phyloP scores from a whole-genome alignment of 2,797 vertebrate species.

The Aldrovandia affinis region DNA sequence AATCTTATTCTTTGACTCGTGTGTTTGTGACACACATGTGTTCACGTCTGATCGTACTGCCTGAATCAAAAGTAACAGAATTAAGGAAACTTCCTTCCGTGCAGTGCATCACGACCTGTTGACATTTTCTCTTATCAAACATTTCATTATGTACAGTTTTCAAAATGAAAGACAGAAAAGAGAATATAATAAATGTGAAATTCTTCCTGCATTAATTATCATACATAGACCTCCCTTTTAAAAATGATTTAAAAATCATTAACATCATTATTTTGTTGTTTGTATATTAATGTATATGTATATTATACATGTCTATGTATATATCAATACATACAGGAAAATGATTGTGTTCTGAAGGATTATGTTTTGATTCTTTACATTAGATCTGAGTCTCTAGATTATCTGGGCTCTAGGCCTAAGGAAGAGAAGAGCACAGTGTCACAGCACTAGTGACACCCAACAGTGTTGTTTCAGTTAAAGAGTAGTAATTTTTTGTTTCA shows the following conservation, averaged over 20 bases:
- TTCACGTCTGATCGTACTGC: not conserved
- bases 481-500: not conserved
- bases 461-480: constrained; percentile 21
- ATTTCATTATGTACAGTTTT: not conserved
- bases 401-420: not conserved
- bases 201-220: not conserved
- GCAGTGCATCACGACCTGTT: not conserved
- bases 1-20: not conserved
- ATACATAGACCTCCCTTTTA: too few species aligned
- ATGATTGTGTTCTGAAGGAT: not conserved
- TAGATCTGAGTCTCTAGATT: constrained; percentile 18
- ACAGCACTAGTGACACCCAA: constrained; percentile 30
- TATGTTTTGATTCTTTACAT: constrained; percentile 22
- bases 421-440: constrained; percentile 24
- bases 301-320: not conserved
- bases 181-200: not conserved
- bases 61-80: not conserved
- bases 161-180: not conserved
- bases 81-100: too few species aligned
- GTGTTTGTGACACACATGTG: not conserved
- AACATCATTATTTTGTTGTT: not conserved
- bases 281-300: not conserved
- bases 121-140: not conserved
- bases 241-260: too few species aligned
- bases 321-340: not conserved